Evolutionary conservation across 1,140 invertebrate species (phyloP).

Genomic region (Sipha flava): DNA sequence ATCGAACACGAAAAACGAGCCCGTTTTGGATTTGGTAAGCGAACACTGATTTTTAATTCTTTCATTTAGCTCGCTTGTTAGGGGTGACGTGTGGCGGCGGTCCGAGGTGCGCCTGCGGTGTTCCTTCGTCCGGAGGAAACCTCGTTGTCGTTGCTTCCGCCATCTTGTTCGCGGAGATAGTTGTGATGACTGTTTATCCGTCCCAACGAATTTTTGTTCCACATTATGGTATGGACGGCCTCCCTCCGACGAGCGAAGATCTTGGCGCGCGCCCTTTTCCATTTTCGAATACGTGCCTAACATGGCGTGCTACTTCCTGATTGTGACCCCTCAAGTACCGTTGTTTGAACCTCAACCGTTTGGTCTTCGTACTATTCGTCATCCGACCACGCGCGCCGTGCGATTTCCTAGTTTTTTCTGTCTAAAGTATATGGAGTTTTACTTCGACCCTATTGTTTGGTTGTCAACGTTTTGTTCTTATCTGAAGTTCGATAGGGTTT

Average conservation of each 20-base stretch:
- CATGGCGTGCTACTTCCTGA: constrained; percentile 3
- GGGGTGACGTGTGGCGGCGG: neutral
- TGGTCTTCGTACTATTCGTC: too few relatives aligned
- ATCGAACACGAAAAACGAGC: neutral
- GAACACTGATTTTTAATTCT: too few relatives aligned
- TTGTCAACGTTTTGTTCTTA: neutral
- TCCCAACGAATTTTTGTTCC: too few relatives aligned
- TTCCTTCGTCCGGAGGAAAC: neutral
- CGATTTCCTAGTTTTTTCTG: too few relatives aligned
- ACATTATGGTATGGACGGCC: too few relatives aligned
- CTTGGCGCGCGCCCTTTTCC: neutral
- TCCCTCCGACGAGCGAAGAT: neutral
- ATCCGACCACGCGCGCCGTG: too few relatives aligned
- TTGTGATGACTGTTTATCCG: neutral
- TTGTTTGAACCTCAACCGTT: too few relatives aligned
- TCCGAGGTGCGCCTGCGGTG: neutral
- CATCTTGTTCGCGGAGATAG: neutral
- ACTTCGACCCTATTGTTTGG: too few relatives aligned
- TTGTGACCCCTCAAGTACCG: constrained; percentile 11
- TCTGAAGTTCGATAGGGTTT: neutral
- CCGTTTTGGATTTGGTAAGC: constrained; percentile 13
- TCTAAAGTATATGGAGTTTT: too few relatives aligned
- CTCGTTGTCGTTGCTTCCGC: neutral
- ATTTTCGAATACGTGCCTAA: neutral
- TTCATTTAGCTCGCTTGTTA: too few relatives aligned